Evolutionary conservation across 2,888 invertebrate genomes (phyloP).

Genomic region (Didymodactylos carnosus): DNA sequence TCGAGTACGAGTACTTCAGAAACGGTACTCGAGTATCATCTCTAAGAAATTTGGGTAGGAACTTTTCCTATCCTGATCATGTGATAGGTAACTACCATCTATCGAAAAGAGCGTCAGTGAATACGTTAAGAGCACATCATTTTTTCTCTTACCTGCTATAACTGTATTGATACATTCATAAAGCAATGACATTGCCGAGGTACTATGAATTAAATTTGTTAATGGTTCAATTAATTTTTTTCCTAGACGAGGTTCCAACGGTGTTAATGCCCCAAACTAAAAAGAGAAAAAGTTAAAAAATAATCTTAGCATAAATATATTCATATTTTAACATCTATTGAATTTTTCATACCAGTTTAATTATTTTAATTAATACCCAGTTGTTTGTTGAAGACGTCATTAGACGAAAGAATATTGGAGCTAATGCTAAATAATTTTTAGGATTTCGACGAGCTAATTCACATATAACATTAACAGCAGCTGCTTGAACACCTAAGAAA

Average conservation of each 20-base stretch:
- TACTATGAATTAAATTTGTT: conserved; percentile 47
- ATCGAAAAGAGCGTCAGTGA: no score
- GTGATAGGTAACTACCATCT: no score
- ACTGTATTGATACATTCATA: conserved; percentile 59
- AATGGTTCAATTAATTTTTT: conserved; percentile 99
- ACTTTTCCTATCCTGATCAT: no score
- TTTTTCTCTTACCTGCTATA: conserved; percentile 47
- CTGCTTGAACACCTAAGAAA: conserved; percentile 69
- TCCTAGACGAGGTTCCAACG: conserved; percentile 98
- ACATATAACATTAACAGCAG: conserved; percentile 98
- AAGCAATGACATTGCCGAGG: neutral
- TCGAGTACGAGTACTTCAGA: no score
- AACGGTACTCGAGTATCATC: no score
- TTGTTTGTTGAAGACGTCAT: conserved; percentile 99
- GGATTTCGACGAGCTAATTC: conserved; percentile 97
- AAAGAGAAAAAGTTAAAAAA: conserved; percentile 41
- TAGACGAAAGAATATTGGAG: conserved; percentile 94
- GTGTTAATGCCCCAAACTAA: conserved; percentile 90
- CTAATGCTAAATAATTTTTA: conserved; percentile 88
- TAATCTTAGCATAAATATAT: neutral
- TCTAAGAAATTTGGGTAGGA: no score
- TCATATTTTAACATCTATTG: neutral
- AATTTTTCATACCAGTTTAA: conserved; percentile 54
- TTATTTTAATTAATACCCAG: conserved; percentile 99
- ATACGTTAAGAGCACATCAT: neutral